Evolutionary conservation across 2,113 vertebrate species (phyloP), one percentile per base, ranked within the genome.

Genomic region (Gavia stellata): DNA sequence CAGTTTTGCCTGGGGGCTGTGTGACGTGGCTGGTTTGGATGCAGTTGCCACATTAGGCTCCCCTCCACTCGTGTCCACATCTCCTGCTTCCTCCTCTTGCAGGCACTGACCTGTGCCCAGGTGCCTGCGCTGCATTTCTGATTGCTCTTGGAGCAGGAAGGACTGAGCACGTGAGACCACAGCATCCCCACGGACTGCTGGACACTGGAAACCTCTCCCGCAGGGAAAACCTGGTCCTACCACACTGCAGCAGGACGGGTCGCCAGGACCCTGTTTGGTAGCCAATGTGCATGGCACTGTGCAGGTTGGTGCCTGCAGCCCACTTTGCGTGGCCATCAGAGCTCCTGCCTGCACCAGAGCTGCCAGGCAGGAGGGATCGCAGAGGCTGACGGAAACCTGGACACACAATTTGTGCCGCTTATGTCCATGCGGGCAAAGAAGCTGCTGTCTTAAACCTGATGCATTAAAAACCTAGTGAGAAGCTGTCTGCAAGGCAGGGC

Each of bases 351-450:
- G 42, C 42, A 7, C 17, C 36, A 10, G 50, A 9, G 66, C 75
- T 59, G 61, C 16, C 17, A 19, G 55, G 63, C 29, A 12, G 49
- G 44, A 72, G 42, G 49, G 56, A 33, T 19, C 1, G 3, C 1
- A 1, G 56, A 25, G 23, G 34, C 53, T 26, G 13, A 4, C 26
- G 12, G 33, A 25, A 26, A 56, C 29, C 14, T 19, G 56, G 56
- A 63, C 5, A 1, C 3, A 1, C 1, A 2, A 6, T 28, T 34
- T 47, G 50, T 28, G 49, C 17, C 5, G 1, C 17, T 0, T 52
- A 3, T 16, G 31, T 26, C 28, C 4, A 1, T 5, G 17, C 20
- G 14, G 50, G 50, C 47, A 53, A 84, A 36, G 34, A 14, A 73
- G 33, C 19, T 52, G 50, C 38, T 8, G 16, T 14, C 20, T 58